phyloP scores from a whole-genome alignment of 2,888 invertebrate species.

The Lissonota sp. region DNA sequence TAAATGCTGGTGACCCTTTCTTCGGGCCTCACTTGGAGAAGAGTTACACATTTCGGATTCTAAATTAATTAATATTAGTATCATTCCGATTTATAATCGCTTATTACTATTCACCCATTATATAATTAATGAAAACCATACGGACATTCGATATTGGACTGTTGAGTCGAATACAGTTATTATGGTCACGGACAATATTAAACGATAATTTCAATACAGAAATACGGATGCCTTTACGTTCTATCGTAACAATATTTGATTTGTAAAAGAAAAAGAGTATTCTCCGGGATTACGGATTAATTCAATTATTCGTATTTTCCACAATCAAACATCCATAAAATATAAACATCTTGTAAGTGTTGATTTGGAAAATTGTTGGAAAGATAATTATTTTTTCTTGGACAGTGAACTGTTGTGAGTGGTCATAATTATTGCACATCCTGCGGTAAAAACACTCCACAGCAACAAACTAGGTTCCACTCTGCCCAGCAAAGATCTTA shows the following conservation, averaged over 20 bases:
- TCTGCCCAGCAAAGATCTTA: conserved; percentile 83
- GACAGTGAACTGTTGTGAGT: conserved; percentile 67
- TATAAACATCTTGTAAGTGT: too few species aligned
- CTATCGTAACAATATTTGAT: too few species aligned
- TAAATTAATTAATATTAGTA: too few species aligned
- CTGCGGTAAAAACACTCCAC: conserved; percentile 86
- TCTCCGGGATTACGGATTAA: not conserved
- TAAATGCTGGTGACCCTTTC: conserved; percentile 21
- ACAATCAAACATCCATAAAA: too few species aligned
- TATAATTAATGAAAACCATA: conserved; percentile 30
- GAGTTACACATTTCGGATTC: too few species aligned
- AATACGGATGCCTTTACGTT: too few species aligned
- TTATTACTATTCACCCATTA: conserved; percentile 20
- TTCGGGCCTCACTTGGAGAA: not conserved
- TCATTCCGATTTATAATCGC: conserved; percentile 6
- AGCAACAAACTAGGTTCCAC: conserved; percentile 85
- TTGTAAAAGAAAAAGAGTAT: too few species aligned
- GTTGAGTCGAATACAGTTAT: conserved; percentile 9
- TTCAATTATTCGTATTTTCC: too few species aligned
- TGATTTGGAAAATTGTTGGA: conserved; percentile 34
- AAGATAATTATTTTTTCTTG: conserved; percentile 71
- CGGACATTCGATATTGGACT: too few species aligned
- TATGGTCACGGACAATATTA: too few species aligned
- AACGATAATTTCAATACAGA: conserved; percentile 9
- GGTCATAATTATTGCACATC: conserved; percentile 85